Evolutionary conservation across 2,797 vertebrate genomes (phyloP).

Genomic region (Erithacus rubecula): DNA sequence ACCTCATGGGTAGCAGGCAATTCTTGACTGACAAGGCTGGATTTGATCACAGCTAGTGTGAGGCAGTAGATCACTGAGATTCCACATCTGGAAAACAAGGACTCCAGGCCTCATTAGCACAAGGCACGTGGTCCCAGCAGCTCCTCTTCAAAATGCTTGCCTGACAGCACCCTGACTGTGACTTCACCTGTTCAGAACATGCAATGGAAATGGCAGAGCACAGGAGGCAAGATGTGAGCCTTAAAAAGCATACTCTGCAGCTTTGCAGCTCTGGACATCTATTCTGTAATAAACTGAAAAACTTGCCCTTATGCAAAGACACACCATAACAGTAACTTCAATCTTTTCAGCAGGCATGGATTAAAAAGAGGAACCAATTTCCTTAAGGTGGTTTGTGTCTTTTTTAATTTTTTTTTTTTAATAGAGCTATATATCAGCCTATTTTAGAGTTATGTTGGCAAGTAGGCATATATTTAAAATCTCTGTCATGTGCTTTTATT

Average conservation of each 20-base stretch:
- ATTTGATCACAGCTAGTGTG: not conserved
- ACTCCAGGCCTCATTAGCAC: not conserved
- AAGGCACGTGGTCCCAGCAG: not conserved
- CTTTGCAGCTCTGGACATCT: not conserved
- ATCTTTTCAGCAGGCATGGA: not conserved
- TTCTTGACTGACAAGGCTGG: not conserved
- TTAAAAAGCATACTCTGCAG: not conserved
- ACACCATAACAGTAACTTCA: not conserved
- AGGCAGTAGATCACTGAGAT: not conserved
- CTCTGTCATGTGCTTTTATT: not conserved
- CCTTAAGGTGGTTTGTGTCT: not conserved
- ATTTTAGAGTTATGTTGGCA: not conserved
- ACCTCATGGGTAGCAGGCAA: not conserved
- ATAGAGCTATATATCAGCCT: not conserved
- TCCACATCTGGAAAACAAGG: not conserved
- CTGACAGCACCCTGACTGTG: not conserved
- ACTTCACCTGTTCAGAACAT: not conserved
- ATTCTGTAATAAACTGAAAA: not conserved
- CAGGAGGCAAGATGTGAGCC: accelerated
- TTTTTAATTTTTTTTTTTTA: not conserved
- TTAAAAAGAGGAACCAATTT: not conserved
- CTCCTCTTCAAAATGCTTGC: not conserved
- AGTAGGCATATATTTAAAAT: not conserved
- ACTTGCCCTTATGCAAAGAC: not conserved
- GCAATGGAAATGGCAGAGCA: not conserved